Evolutionary conservation across 2,888 invertebrate species (phyloP).

Genomic region (Sialis fuliginosa): DNA sequence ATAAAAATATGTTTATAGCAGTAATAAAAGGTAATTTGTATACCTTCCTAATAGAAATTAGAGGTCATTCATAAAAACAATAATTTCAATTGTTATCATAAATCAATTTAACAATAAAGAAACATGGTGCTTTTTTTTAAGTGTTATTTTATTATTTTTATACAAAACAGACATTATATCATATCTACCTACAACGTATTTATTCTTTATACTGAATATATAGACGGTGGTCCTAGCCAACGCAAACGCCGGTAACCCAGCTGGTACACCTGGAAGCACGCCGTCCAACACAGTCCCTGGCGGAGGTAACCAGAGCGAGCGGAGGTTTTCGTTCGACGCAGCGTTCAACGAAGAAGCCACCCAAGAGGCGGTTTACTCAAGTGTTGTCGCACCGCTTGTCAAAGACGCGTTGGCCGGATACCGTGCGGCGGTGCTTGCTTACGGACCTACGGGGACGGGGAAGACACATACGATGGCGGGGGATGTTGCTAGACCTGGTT

Average conservation of each 20-base stretch:
- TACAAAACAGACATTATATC: not conserved
- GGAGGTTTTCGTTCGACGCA: constrained; percentile 77
- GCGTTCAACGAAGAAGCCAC: constrained; percentile 76
- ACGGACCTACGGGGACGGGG: constrained; percentile 82
- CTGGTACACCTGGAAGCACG: too few species aligned
- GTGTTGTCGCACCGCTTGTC: constrained; percentile 71
- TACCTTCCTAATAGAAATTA: too few species aligned
- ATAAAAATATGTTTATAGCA: too few species aligned
- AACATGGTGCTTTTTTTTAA: too few species aligned
- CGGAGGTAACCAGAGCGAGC: constrained; percentile 34
- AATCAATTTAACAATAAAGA: too few species aligned
- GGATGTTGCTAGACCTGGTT: constrained; percentile 47
- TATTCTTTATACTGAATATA: constrained; percentile 12
- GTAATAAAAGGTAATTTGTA: too few species aligned
- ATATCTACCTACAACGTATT: not conserved
- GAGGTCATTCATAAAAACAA: too few species aligned
- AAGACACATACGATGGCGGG: constrained; percentile 87
- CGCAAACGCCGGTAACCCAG: constrained; percentile 28
- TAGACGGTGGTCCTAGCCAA: constrained; percentile 54
- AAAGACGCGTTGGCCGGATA: constrained; percentile 74
- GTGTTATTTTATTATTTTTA: too few species aligned
- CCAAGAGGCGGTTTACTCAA: constrained; percentile 76
- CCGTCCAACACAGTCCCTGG: constrained; percentile 17
- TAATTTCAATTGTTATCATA: too few species aligned
- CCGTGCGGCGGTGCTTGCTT: constrained; percentile 92